Conservation (phyloP, 2,797 vertebrate genomes). For the Diceros bicornis region DNA sequence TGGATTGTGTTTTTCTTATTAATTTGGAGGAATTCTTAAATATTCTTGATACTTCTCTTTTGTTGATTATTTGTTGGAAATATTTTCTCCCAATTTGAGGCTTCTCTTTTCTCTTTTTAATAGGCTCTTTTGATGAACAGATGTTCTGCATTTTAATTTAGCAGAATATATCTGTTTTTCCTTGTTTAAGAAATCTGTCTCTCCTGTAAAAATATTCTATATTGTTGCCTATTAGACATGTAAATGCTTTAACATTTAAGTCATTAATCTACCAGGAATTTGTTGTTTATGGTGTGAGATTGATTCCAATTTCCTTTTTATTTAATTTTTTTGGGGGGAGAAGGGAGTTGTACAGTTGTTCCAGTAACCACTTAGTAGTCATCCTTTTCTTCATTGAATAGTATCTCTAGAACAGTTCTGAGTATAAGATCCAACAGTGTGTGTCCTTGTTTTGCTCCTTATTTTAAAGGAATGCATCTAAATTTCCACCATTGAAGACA, state of each 20-base stretch:
- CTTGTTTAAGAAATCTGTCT: conserved; percentile 33
- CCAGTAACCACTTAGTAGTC: neutral
- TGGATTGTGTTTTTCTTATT: neutral
- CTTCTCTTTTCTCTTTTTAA: neutral
- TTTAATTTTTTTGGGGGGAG: neutral
- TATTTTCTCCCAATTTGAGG: neutral
- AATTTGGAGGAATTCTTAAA: conserved; percentile 49
- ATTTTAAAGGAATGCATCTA: neutral
- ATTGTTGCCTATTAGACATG: neutral
- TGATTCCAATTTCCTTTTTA: neutral
- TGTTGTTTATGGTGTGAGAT: neutral
- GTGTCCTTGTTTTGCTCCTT: conserved; percentile 14
- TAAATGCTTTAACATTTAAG: conserved; percentile 16
- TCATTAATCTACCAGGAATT: conserved; percentile 24
- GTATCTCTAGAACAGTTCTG: neutral
- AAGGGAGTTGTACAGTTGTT: neutral
- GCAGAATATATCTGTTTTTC: conserved; percentile 23
- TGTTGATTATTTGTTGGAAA: conserved; percentile 40
- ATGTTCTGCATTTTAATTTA: conserved; percentile 46
- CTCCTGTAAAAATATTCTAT: neutral
- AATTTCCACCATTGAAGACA: neutral
- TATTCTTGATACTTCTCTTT: conserved; percentile 25
- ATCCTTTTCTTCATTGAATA: neutral
- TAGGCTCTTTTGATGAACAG: conserved; percentile 1
- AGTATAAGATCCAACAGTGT: neutral